Evolutionary conservation across 1,140 invertebrate genomes (phyloP).

Genomic region (Drosophila teissieri): DNA sequence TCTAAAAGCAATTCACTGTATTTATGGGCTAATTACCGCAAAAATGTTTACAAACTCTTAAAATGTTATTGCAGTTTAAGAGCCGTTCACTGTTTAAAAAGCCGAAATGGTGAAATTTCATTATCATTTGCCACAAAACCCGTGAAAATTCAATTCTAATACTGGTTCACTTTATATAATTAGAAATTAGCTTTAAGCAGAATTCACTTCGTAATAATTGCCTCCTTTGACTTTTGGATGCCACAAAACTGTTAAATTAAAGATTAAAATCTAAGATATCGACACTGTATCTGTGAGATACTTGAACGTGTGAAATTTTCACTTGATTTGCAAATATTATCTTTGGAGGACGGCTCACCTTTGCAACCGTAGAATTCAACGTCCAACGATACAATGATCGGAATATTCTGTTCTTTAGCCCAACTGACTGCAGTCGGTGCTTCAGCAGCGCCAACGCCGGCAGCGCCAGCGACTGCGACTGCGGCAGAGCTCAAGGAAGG

Average conservation of each 20-base stretch:
- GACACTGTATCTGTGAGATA: constrained; percentile 26
- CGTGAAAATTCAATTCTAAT: constrained; percentile 14
- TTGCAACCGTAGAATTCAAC: constrained; percentile 85
- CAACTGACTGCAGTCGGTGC: constrained; percentile 63
- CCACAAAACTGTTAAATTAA: constrained; percentile 41
- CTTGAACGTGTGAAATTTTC: constrained; percentile 30
- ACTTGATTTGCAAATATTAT: constrained; percentile 49
- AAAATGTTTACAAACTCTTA: constrained; percentile 4
- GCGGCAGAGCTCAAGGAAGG: constrained; percentile 33
- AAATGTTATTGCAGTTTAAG: constrained; percentile 1
- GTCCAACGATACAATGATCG: constrained; percentile 85
- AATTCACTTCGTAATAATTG: constrained; percentile 5
- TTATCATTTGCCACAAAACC: constrained; percentile 15
- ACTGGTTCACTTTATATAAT: constrained; percentile 3
- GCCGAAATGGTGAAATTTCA: constrained; percentile 4
- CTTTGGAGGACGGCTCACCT: constrained; percentile 81
- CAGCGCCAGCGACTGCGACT: constrained; percentile 25
- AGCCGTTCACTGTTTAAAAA: constrained; percentile 14
- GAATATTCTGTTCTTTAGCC: constrained; percentile 77
- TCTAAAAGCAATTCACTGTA: neutral
- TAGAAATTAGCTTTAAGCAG: neutral
- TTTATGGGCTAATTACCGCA: constrained; percentile 8
- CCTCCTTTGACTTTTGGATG: constrained; percentile 10
- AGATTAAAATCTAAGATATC: constrained; percentile 26
- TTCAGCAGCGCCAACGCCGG: constrained; percentile 22